A percentile compares a stretch with the other conserved stretches of the same genome.
phyloP scores from a whole-genome alignment of 2,888 invertebrate genomes.

The Amiota mariae region DNA sequence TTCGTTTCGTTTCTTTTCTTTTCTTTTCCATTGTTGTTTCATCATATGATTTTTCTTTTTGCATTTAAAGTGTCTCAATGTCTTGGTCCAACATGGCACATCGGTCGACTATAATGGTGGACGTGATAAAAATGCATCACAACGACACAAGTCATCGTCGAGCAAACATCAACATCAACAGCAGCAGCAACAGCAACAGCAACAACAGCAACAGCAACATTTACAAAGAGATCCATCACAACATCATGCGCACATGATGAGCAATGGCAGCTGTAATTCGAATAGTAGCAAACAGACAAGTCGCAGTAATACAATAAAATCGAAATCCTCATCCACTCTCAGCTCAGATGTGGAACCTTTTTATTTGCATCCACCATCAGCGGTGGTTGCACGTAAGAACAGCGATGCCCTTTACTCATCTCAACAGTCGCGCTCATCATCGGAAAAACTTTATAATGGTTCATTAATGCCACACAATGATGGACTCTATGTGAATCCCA shows the following conservation, averaged over 20 bases:
- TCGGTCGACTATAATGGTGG: slow-evolving; percentile 76
- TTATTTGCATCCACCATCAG: slow-evolving; percentile 83
- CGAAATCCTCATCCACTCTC: slow-evolving; percentile 72
- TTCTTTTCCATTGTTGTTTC: slow-evolving; percentile 4
- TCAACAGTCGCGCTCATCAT: slow-evolving; percentile 66
- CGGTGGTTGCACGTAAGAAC: slow-evolving; percentile 64
- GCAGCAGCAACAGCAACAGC: slow-evolving; percentile 42
- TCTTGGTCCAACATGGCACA: slow-evolving; percentile 86
- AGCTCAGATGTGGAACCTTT: slow-evolving; percentile 79
- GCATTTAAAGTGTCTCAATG: slow-evolving; percentile 81
- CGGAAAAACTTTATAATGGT: slow-evolving; percentile 70
- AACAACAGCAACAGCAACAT: slow-evolving; percentile 50
- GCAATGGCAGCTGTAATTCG: slow-evolving; percentile 62
- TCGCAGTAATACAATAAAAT: slow-evolving; percentile 73
- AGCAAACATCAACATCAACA: slow-evolving; percentile 49
- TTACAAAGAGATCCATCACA: slow-evolving; percentile 47
- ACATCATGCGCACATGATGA: slow-evolving; percentile 36
- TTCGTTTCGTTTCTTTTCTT: too few relatives aligned
- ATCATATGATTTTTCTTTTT: slow-evolving; percentile 10
- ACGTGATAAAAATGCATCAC: slow-evolving; percentile 70
- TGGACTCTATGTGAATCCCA: slow-evolving; percentile 89
- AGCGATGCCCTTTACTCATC: slow-evolving; percentile 68
- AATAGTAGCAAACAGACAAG: slow-evolving; percentile 70
- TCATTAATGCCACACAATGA: slow-evolving; percentile 75
- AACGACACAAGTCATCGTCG: slow-evolving; percentile 55